phyloP scores from a whole-genome alignment of 2,113 vertebrate species.

The Nyctereutes procyonoides region DNA sequence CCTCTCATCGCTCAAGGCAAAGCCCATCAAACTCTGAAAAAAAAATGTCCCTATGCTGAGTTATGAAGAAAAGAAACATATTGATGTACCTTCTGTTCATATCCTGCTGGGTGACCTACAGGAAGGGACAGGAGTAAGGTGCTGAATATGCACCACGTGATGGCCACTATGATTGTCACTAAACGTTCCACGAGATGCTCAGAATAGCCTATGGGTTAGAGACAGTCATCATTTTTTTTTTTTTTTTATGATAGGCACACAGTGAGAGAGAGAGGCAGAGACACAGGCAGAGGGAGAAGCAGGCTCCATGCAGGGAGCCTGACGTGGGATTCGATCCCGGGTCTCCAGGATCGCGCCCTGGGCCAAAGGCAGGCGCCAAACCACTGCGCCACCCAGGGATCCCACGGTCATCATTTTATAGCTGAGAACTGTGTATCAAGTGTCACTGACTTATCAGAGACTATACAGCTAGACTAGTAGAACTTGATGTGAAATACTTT shows the following conservation, averaged over 20 bases:
- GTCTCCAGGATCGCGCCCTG: too few relatives aligned
- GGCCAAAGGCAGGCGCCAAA: too few relatives aligned
- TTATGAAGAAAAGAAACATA: background rate
- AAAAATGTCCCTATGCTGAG: background rate
- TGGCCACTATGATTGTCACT: background rate
- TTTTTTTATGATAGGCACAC: too few relatives aligned
- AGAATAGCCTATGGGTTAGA: background rate
- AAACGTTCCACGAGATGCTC: background rate
- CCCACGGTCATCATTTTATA: background rate
- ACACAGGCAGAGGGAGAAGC: too few relatives aligned
- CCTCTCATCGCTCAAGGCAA: background rate
- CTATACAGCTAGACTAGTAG: background rate
- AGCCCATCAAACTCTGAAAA: background rate
- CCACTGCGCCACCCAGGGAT: too few relatives aligned
- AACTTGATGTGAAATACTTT: background rate
- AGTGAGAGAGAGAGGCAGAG: too few relatives aligned
- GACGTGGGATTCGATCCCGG: too few relatives aligned
- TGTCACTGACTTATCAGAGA: background rate
- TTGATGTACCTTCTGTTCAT: background rate
- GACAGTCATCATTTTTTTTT: background rate
- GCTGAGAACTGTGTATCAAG: background rate
- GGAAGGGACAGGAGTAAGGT: background rate
- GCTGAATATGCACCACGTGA: background rate
- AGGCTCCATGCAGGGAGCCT: too few relatives aligned
- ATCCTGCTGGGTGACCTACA: background rate